These are phyloP conservation scores for Lithobius niger DNA, from an alignment of 1,140 invertebrate species.

Conservation along the genomic window DNA sequence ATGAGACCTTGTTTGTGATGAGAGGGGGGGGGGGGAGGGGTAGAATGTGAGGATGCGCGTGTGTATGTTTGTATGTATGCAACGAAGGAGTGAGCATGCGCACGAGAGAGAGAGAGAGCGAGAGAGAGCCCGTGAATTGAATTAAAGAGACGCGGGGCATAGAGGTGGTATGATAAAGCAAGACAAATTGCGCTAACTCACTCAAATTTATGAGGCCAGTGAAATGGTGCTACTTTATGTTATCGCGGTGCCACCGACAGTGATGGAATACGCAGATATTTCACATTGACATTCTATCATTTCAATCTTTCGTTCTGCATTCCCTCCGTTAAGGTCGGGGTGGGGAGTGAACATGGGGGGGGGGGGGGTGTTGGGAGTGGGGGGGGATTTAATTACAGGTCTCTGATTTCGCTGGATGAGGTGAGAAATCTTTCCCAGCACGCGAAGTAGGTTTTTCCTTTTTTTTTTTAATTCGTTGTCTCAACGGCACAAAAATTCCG, in stretches of 20 bases:
- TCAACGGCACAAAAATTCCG: too few species aligned
- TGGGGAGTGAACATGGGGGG: too few species aligned
- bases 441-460: too few species aligned
- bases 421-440: background rate
- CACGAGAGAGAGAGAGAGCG: background rate
- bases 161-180: slow-evolving; percentile 17
- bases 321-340: too few species aligned
- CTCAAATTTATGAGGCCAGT: slow-evolving; percentile 8
- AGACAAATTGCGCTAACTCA: slow-evolving; percentile 4
- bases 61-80: slow-evolving; percentile 17
- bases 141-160: slow-evolving; percentile 11
- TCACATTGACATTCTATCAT: slow-evolving; percentile 6
- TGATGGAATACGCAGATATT: slow-evolving; percentile 11
- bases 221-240: slow-evolving; percentile 5
- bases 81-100: slow-evolving; percentile 5
- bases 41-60: slow-evolving; percentile 33
- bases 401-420: background rate
- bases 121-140: slow-evolving; percentile 22
- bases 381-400: slow-evolving; percentile 2
- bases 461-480: too few species aligned
- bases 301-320: slow-evolving; percentile 9
- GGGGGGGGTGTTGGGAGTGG: too few species aligned
- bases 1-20: background rate
- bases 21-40: slow-evolving; percentile 18
- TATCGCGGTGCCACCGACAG: background rate